Evolutionary conservation across 2,797 vertebrate species (phyloP), one percentile per base, ranked within the genome.

Genomic region (Sebastes matsubarae): DNA sequence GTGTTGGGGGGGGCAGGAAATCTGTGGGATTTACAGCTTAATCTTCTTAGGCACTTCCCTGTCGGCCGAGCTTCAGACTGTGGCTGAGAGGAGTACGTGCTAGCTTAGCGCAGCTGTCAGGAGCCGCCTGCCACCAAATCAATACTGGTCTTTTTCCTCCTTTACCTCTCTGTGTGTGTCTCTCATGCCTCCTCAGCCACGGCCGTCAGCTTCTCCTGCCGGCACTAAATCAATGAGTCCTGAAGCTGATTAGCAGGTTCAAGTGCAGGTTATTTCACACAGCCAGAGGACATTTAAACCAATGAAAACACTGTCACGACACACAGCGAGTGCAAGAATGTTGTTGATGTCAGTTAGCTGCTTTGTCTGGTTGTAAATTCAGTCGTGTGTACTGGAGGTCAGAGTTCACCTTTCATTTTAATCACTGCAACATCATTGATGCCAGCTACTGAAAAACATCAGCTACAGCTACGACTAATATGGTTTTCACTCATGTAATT

Each of bases 51-150:
- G 81, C 86, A 84, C 83, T 89, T 91, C 77, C 77, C 86, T 76
- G 87, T 86, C 85, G 42, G 76, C 82, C 16, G 32, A 46, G 75
- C 75, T 75, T 83, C 77, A 87, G 83, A 83, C 82, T 68, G 79
- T 50, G 77, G 77, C 76, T 68, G 87, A 87, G 83, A 74, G 81
- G 73, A 78, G 68, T 32, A 50, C 29, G 77, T 61, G 81, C 68
- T 54, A 68, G 84, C 81, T 90, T 89, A 85, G 79, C 64, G 70
- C 85, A 91, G 92, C 90, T 92, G 92, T 93, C 89, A 93, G 81
- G 85, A 85, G 84, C 79, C 79, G 85, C 88, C 75, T 80, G 90
- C 87, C 81, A 81, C 71, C 77, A 61, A 72, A 94, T 94, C 92
- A 87, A 94, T 93, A 92, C 57, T 12, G 25, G 60, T 76, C 83